Percentiles rank a stretch among this genome's conserved stretches.
These are phyloP conservation scores for Rhyzopertha dominica DNA, from an alignment of 1,140 invertebrate species.

Conservation along the genomic window DNA sequence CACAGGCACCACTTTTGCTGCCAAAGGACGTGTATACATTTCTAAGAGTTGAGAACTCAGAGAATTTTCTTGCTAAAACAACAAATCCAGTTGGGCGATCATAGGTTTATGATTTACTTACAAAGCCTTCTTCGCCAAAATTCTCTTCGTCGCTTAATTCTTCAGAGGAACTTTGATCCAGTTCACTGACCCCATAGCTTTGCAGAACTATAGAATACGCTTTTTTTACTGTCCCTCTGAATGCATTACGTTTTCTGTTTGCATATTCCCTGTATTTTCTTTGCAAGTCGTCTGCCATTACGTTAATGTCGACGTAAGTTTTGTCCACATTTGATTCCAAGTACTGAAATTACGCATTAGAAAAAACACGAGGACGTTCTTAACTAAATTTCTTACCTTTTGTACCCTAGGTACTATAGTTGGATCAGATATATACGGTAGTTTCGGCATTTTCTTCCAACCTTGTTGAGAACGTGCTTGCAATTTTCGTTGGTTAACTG, in stretches of 20 bases:
- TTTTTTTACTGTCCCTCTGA: conserved; percentile 49
- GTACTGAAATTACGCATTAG: conserved; percentile 50
- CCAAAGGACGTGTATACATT: conserved; percentile 25
- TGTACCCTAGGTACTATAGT: conserved; percentile 36
- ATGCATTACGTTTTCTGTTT: conserved; percentile 52
- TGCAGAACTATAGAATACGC: conserved; percentile 50
- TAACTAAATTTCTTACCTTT: conserved; percentile 29
- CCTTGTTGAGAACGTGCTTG: conserved; percentile 9
- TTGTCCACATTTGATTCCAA: conserved; percentile 51
- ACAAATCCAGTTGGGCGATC: not conserved
- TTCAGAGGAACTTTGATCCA: conserved; percentile 25
- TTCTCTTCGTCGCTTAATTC: conserved; percentile 49
- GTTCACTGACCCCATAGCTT: conserved; percentile 42
- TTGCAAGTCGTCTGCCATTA: conserved; percentile 56
- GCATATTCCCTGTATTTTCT: conserved; percentile 55
- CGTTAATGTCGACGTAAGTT: conserved; percentile 53
- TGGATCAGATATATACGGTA: conserved; percentile 36
- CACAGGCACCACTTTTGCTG: conserved; percentile 19
- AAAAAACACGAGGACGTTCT: too few species aligned
- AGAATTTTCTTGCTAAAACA: conserved; percentile 17
- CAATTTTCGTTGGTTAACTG: not conserved
- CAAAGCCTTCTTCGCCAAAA: conserved; percentile 32
- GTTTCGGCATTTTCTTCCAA: conserved; percentile 20
- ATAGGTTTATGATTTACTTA: conserved; percentile 10
- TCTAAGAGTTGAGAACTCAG: conserved; percentile 36